A percentile compares a stretch with the other conserved stretches of the same genome.
phyloP scores from a whole-genome alignment of 2,113 vertebrate genomes.

The Hydrochoerus hydrochaeris region DNA sequence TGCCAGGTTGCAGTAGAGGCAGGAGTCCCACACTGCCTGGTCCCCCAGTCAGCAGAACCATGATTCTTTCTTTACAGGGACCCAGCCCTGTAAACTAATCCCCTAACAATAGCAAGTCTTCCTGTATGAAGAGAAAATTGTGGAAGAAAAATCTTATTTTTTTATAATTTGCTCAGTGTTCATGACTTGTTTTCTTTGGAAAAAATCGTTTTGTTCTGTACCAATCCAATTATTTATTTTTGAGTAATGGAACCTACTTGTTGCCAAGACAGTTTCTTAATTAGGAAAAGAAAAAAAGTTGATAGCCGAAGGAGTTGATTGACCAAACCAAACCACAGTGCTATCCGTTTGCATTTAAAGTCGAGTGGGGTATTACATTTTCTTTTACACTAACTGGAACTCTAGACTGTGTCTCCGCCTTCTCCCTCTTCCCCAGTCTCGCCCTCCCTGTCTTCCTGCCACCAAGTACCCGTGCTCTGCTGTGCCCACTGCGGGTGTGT shows the following conservation, averaged over 20 bases:
- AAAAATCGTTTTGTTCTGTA: not conserved
- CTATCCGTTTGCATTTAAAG: not conserved
- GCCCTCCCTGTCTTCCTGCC: not conserved
- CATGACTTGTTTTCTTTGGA: not conserved
- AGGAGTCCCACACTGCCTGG: not conserved
- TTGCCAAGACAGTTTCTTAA: not conserved
- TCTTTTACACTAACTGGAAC: not conserved
- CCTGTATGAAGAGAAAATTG: not conserved
- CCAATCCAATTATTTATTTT: not conserved
- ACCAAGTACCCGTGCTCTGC: not conserved
- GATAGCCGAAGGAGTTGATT: not conserved
- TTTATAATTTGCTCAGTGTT: not conserved
- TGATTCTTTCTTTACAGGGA: not conserved
- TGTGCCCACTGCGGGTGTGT: not conserved
- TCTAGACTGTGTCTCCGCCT: not conserved
- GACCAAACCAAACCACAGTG: not conserved
- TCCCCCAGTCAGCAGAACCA: not conserved
- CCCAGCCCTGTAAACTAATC: not conserved
- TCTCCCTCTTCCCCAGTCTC: too few species aligned
- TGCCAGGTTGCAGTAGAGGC: not conserved
- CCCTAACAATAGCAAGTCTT: not conserved
- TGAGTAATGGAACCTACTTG: not conserved
- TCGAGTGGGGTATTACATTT: not conserved
- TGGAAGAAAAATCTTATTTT: not conserved
- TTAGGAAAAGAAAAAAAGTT: not conserved